Evolutionary conservation across 2,797 vertebrate genomes (phyloP).

Genomic region (Sparidentex hasta): DNA sequence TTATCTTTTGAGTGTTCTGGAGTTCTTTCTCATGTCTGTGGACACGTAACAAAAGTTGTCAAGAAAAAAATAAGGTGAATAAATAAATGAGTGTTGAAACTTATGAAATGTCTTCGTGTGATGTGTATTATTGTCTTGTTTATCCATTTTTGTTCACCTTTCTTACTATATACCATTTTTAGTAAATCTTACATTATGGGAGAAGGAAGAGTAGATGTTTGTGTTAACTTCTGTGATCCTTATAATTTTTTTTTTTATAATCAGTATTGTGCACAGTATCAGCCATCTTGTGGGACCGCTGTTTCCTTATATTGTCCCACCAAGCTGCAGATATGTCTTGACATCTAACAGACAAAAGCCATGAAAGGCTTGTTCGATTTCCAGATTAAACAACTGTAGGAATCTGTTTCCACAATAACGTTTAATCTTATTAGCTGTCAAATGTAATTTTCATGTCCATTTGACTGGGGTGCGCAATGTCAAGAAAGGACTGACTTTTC

Average conservation of each 20-base stretch:
- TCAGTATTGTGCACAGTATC: neutral
- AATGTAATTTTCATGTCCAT: neutral
- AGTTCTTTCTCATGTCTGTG: constrained; percentile 86
- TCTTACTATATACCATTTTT: neutral
- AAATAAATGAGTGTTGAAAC: constrained; percentile 84
- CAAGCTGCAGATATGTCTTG: neutral
- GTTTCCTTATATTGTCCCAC: neutral
- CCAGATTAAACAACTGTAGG: neutral
- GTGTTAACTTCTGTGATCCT: no score
- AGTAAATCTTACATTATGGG: neutral
- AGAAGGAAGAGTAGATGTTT: neutral
- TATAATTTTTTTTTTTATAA: constrained; percentile 3
- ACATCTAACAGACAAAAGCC: neutral
- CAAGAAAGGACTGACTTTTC: neutral
- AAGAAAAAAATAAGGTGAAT: constrained; percentile 69
- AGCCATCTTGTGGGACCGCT: neutral
- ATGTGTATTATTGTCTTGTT: constrained; percentile 33
- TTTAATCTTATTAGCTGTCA: neutral
- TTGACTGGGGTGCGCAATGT: neutral
- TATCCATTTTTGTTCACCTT: neutral
- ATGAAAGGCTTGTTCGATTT: no score
- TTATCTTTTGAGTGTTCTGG: constrained; percentile 84
- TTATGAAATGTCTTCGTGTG: constrained; percentile 45
- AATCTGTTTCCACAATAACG: neutral
- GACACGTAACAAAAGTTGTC: constrained; percentile 85